Base-by-base conservation (phyloP, 2,797 vertebrate species). In the Gobio occitaniae region DNA sequence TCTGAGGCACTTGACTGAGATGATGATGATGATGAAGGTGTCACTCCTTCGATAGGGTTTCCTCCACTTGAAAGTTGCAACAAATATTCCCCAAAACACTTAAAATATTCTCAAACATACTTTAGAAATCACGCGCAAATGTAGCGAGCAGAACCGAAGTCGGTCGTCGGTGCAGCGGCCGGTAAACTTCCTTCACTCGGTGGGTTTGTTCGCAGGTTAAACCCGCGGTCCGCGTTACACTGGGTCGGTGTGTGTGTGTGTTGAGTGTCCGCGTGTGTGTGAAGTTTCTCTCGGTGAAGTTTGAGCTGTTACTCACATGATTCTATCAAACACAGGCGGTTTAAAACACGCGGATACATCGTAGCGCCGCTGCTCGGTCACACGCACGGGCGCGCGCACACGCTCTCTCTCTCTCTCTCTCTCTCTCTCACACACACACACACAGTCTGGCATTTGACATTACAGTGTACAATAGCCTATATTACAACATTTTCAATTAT, bases 1-100 rank as follows among this genome's bases (percentile, higher is more conserved):
- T 92, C 90, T 88, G 83, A 94, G 94, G 93, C 92, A 94, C 95
- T 95, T 94, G 81, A 84, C 89, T 80, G 87, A 52, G 50, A 91
- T 65, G 88, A 90, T 86, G 54, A 87, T 32, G 32, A 32, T 32
- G 86, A 36, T 38, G 4, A 84, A 90, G 87, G 87, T 63, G 83
- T 95, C 91, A 94, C 86, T 95, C 93, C 95, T 95, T 95, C 74
- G 90, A 90, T 89, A 89, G 82, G 29, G 38, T 54, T 56, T 36
- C 16, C 32, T 75, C 44, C 29, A 11, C 41, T 66, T 72, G 19
- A 4, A 65, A 66, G 63, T 44, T 41, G 25, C 10, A 74, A 36
- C 6, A 41, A 54, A 52, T 29, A 80, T 16, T 41, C 59, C 71
- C 50, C 21, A 69, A 54, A 36, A 29, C 4, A 9, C n/a, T 48